These are phyloP conservation scores for Brachyalestes nurse DNA, from an alignment of 2,797 vertebrate genomes.

Conservation along the genomic window DNA sequence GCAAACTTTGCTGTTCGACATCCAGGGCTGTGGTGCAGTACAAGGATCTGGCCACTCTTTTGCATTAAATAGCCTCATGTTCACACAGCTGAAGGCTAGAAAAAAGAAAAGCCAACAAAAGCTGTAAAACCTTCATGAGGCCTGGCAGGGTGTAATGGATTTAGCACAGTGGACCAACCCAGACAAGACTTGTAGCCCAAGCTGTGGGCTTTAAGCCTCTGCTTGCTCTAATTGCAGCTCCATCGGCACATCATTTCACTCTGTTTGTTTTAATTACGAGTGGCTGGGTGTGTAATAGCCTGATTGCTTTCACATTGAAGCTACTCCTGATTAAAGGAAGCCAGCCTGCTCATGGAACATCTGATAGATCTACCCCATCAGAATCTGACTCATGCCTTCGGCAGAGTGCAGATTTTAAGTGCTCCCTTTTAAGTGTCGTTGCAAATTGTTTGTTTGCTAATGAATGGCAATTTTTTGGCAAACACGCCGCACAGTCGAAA, in stretches of 20 bases:
- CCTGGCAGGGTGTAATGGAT: background rate
- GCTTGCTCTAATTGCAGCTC: constrained; percentile 17
- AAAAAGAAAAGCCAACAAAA: background rate
- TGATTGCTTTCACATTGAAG: constrained; percentile 54
- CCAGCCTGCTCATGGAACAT: constrained; percentile 19
- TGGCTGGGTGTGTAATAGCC: constrained; percentile 42
- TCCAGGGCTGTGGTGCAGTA: background rate
- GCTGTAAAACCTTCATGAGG: background rate
- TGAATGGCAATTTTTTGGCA: constrained; percentile 52
- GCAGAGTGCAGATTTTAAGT: constrained; percentile 43
- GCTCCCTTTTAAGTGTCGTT: constrained; percentile 47
- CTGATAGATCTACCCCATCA: constrained; percentile 47
- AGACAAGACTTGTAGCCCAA: background rate
- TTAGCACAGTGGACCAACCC: background rate
- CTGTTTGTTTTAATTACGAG: constrained; percentile 62
- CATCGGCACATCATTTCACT: constrained; percentile 37
- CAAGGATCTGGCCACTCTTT: background rate
- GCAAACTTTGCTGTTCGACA: background rate
- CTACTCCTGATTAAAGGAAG: constrained; percentile 52
- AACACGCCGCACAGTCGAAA: constrained; percentile 36
- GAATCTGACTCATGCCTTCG: constrained; percentile 53
- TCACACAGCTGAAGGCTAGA: background rate
- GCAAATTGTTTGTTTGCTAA: constrained; percentile 63
- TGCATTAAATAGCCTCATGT: background rate
- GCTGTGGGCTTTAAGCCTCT: background rate